Evolutionary conservation across 23 tunicate genomes (phyloP), one percentile per base, ranked within the genome.

Genomic region (Styela clava): DNA sequence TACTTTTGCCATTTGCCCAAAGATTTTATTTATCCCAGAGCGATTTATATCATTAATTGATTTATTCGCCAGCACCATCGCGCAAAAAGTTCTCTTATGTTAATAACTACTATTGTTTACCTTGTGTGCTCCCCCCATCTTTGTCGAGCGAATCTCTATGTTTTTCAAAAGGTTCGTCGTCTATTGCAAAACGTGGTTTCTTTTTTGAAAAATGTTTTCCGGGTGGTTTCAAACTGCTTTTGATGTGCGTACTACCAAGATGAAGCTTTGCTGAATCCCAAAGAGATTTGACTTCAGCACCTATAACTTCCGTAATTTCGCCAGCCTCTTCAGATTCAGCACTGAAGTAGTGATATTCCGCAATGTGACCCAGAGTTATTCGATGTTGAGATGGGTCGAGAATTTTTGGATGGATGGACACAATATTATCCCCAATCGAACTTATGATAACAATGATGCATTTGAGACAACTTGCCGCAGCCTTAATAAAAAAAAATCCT

Each of bases 271-370:
- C 7, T 44, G 56, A 7, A 12, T 44, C 56, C 56, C 56, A 44
- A 44, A 44, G 56, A 5, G 56, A 44, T 12, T 44, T 44, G 12
- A 44, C 56, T 7, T 5, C 56, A 7, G 56, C 12, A 5, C 56
- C 56, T 12, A 5, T 12, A 12, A 44, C 12, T 44, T 44, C 71
- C 9, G 5, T 18, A 16, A 16, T 35, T 2, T 26, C 29, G 3
- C 34, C 37, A 35, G 2, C 16, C 35, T 30, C 77, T 16, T 29
- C 35, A 5, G 7, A 28, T 30, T 71, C 77, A 31, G 77, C 77
- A 32, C 77, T 71, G 77, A 71, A 71, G 37, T 71, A 71, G 29
- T 71, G 77, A 33, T 71, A 28, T 35, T 71, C 77, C 3, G 34
- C 16, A 3, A 71, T 34, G 35, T 71, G 77, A 2, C 77, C 77